Base-by-base conservation (phyloP, 2,113 vertebrate genomes). In the Tragelaphus imberbis region DNA sequence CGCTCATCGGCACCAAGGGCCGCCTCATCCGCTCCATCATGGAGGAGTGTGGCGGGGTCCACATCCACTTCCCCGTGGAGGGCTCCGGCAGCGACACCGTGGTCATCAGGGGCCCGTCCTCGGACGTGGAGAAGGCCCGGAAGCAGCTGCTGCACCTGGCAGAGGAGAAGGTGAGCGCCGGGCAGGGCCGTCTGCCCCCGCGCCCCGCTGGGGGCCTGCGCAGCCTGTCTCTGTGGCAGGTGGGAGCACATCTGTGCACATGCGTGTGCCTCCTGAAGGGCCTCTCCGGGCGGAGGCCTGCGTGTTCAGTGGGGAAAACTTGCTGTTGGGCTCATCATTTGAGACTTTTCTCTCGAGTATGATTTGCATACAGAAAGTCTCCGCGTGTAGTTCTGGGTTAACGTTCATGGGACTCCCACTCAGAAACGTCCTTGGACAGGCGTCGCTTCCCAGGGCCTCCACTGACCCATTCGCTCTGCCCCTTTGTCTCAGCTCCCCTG, bases 21-120 rank as follows among this genome's bases (percentile, higher is more conserved):
- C 99, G 99, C 91, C 99, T 99, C 93, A 99, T 99, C 98, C 99
- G 99, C 81, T 99, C 99, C 49, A 99, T 99, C 98, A 99, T 99
- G 99, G 99, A 99, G 98, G 99, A 99, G 97, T 99, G 99, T 7
- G 99, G 99, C 0, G 99, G 99, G 0, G 99, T 99, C 82, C 99
- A 99, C 98, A 99, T 99, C 97, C 99, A 99, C 98, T 99, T 99
- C 92, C 99, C 99, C 28, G 99, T 99, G 0, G 99, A 99, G 97
- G 99, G 99, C 92, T 99, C 99, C 0, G 99, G 99, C 49, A 99
- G 99, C 19, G 99, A 99, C 97, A 99, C 99, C 0, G 99, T 99
- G 88, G 99, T 99, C 97, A 99, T 99, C 98, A 99, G 99, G 82
- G 99, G 99, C n/a, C 99, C 99, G 0, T 98, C 98, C 15, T 99